Base-by-base conservation (phyloP, 2,888 invertebrate genomes). In the Drosophila testacea region DNA sequence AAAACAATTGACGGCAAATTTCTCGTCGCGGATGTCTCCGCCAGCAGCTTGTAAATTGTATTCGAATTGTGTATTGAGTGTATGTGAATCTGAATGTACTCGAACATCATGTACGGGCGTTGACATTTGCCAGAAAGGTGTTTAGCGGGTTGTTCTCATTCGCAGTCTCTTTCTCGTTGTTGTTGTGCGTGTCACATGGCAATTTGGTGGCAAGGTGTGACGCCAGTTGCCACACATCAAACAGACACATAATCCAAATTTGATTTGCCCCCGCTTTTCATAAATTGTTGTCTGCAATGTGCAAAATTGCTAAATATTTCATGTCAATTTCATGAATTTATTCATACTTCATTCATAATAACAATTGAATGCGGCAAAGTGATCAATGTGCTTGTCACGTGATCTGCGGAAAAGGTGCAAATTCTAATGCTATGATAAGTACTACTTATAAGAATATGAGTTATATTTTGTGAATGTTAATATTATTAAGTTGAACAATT, bases 1-100 rank as follows among this genome's bases (percentile, higher is more conserved):
- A 81, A 78, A 83, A 83, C 83, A 84, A 84, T 84, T 86, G 89
- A 39, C 54, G 69, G 62, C 77, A 81, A 36, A 87, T 81, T 74
- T 66, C 69, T 71, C 68, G 62, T 39, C 80, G 83, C 81, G 86
- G 75, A 81, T 88, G 83, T 83, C 88, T 80, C 67, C 60, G 74
- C 64, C 82, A 72, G 81, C 75, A 82, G 76, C 63, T 82, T 75
- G 80, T 65, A 52, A 78, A 87, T 81, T 81, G 61, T 65, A 75
- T 81, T 78, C 68, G 72, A 79, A 81, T 79, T 70, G 54, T 59
- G 22, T 42, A 59, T 59, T 64, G 66, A 22, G 52, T 65, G 34
- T 39, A 44, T 54, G 2, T 34, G 42, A 50, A 57, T 67, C 47
- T 48, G 46, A 66, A 51, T 66, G 81, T 81, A 72, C 77, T 70